Evolutionary conservation across 1,140 invertebrate genomes (phyloP).

Genomic region (Samia ricini): DNA sequence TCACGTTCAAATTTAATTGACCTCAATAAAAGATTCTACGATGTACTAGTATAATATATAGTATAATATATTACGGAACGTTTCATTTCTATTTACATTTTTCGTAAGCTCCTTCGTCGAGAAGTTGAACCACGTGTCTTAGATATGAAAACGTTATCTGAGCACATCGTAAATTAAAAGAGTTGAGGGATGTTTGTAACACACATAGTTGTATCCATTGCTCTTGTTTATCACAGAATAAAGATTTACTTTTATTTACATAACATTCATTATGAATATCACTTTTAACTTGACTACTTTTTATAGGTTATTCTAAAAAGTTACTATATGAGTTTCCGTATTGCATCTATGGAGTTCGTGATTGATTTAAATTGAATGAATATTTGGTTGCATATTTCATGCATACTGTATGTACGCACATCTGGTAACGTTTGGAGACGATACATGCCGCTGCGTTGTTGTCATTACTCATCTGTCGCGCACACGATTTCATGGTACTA

Average conservation of each 20-base stretch:
- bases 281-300: no score
- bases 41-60: neutral
- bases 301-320: neutral
- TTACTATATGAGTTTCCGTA: neutral
- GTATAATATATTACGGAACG: no score
- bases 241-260: neutral
- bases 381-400: constrained; percentile 60
- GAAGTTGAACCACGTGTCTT: constrained; percentile 1
- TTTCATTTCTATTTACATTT: neutral
- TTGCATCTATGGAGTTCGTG: constrained; percentile 20
- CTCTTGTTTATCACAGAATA: neutral
- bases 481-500: constrained; percentile 64
- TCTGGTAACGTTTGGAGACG: constrained; percentile 63
- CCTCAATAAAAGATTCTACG: constrained; percentile 10
- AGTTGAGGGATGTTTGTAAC: constrained; percentile 4
- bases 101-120: neutral
- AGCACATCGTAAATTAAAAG: neutral
- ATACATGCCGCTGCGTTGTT: constrained; percentile 65
- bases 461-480: constrained; percentile 75
- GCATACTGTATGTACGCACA: constrained; percentile 60
- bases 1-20: constrained; percentile 19
- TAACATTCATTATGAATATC: no score
- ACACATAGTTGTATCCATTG: constrained; percentile 2
- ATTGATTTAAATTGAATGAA: constrained; percentile 31
- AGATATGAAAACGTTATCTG: constrained; percentile 7